Percentiles rank a stretch among this genome's conserved stretches.
Evolutionary conservation across 1,140 invertebrate species (phyloP).

Genomic region (Rhyacophila brunnea): DNA sequence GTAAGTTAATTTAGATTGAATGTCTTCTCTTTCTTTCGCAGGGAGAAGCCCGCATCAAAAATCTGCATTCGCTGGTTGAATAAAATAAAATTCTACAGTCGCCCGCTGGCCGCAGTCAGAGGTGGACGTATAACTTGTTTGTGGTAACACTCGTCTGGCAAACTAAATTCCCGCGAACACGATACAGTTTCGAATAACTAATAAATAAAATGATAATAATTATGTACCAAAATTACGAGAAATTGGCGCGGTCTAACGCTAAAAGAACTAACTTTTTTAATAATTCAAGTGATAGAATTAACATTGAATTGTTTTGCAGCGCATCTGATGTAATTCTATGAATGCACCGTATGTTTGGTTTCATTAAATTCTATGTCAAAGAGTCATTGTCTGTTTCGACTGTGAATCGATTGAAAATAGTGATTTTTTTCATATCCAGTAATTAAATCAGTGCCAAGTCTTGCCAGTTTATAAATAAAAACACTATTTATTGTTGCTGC

Average conservation of each 20-base stretch:
- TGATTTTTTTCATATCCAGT: too few species aligned
- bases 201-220: background rate
- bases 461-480: too few species aligned
- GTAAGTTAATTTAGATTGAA: too few species aligned
- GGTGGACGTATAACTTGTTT: slow-evolving; percentile 9
- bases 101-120: slow-evolving; percentile 21
- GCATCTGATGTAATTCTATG: slow-evolving; percentile 18
- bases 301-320: background rate
- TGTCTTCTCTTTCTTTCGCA: slow-evolving; percentile 19
- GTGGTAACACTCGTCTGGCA: background rate
- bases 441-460: too few species aligned
- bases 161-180: too few species aligned
- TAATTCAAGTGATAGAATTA: slow-evolving; percentile 1
- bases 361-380: slow-evolving; percentile 7
- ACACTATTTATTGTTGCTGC: too few species aligned
- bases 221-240: background rate
- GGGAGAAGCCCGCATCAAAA: slow-evolving; percentile 13
- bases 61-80: slow-evolving; percentile 8
- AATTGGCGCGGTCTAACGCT: background rate
- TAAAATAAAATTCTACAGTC: slow-evolving; percentile 4
- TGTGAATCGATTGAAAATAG: too few species aligned
- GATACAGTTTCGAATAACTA: too few species aligned
- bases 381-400: background rate
- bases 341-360: background rate
- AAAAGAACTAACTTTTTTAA: background rate